phyloP scores from a whole-genome alignment of 1,140 invertebrate species.

The Drosophila ercepeae region DNA sequence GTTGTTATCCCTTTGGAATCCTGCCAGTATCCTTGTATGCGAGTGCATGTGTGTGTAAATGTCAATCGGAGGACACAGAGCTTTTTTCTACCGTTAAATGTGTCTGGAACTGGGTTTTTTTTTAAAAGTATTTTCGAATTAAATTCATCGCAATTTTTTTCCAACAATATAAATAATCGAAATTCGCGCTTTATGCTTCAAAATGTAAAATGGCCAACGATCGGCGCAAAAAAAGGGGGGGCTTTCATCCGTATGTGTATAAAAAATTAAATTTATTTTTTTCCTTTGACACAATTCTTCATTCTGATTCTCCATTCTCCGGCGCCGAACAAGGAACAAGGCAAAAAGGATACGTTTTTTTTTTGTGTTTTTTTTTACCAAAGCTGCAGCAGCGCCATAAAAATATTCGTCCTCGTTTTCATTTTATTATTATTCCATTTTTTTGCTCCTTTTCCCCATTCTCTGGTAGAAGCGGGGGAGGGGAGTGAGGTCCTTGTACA shows the following conservation, averaged over 20 bases:
- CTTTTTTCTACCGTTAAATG: conserved; percentile 21
- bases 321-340: no score
- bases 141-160: conserved; percentile 42
- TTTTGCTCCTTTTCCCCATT: not conserved
- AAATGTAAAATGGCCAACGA: conserved; percentile 3
- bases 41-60: conserved; percentile 31
- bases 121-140: conserved; percentile 36
- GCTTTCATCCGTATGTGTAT: not conserved
- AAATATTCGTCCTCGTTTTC: conserved; percentile 60
- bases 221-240: not conserved
- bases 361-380: not conserved
- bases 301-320: no score
- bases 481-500: conserved; percentile 6
- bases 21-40: conserved; percentile 10
- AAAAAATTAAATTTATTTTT: not conserved
- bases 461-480: no score
- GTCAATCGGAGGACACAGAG: conserved; percentile 13
- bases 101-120: not conserved
- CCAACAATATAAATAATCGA: conserved; percentile 41
- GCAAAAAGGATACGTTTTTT: conserved; percentile 15
- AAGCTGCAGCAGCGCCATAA: conserved; percentile 23
- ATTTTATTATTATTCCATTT: conserved; percentile 51
- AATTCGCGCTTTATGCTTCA: conserved; percentile 39
- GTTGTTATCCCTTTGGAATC: conserved; percentile 24
- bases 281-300: no score